Evolutionary conservation across 1,140 invertebrate species (phyloP), one percentile per base, ranked within the genome.

Genomic region (Helicorthomorpha holstii): DNA sequence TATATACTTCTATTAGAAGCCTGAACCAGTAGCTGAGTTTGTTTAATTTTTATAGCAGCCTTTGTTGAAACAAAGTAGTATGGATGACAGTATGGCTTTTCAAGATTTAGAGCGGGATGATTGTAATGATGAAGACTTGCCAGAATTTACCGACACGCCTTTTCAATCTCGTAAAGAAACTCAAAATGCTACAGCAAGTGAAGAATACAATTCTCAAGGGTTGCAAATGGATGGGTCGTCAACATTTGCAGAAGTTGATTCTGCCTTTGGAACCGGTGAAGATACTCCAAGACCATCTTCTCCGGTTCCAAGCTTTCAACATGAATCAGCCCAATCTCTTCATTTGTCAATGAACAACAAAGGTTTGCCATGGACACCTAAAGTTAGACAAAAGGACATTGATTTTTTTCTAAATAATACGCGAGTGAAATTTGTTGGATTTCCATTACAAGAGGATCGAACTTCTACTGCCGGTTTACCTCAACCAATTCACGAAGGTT

Each of bases 401-500:
- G 88, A 96, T 60, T 72, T 75, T 55, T 97, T 96, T 69, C 68
- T 97, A 54, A 88, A 96, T 61, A 81, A 81, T 61, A 88, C 90
- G 3, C 70, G 94, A 60, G 73, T 84, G 45, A 98, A 98, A 70
- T 98, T 97, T 76, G 85, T 97, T 52, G 91, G 92, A 0, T 96
- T 91, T 65, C 83, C 79, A 48, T 67, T 94, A 48, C 79, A 83
- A 55, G 83, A 84, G 58, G 85, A 90, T 68, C 71, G 81, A 55
- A 79, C 84, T 46, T 92, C 89, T 56, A 71, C 95, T 49, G 88
- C 89, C 55, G 93, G 92, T 4, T 69, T 98, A 50, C 92, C 92
- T 14, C 81, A 87, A 58, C 92, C 93, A 1, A 95, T 96, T 63
- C 87, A 93, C 64, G 92, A 97, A 71, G 88, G 90, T 26, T 81